phyloP scores from a whole-genome alignment of 2,797 vertebrate genomes.

The Fratercula arctica region DNA sequence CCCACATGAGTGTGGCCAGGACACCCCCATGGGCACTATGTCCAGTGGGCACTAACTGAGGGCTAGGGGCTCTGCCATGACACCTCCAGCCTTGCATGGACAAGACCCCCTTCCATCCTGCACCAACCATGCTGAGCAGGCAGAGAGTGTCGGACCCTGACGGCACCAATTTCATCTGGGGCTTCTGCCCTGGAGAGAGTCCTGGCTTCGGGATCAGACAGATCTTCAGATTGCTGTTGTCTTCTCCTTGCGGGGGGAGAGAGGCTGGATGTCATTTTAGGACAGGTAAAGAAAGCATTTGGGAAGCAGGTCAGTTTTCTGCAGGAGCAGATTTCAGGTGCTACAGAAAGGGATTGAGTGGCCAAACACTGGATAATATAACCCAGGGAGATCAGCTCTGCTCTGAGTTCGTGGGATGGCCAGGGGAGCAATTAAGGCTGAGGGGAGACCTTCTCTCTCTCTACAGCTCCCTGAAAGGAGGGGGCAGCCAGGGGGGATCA shows the following conservation, averaged over 20 bases:
- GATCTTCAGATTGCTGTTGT: not conserved
- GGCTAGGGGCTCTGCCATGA: not conserved
- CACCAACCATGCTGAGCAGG: not conserved
- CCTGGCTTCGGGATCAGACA: not conserved
- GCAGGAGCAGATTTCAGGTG: not conserved
- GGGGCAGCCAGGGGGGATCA: no score
- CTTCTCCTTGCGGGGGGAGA: not conserved
- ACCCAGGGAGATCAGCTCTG: not conserved
- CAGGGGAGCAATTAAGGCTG: fast-evolving
- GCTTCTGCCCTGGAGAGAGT: fast-evolving
- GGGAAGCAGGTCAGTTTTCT: not conserved
- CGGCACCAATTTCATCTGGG: not conserved
- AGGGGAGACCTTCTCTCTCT: not conserved
- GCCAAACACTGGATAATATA: not conserved
- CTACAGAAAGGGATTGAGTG: not conserved
- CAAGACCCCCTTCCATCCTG: not conserved
- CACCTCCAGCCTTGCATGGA: not conserved
- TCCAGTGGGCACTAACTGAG: not conserved
- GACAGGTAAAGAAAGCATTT: not conserved
- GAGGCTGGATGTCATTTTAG: not conserved
- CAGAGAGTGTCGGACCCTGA: not conserved
- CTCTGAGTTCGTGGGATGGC: fast-evolving
- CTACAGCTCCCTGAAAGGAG: no score
- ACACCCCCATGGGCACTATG: not conserved
- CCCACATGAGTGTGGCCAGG: not conserved